These are phyloP conservation scores for Adrianichthys oophorus DNA, from an alignment of 2,797 vertebrate genomes.

Conservation along the genomic window DNA sequence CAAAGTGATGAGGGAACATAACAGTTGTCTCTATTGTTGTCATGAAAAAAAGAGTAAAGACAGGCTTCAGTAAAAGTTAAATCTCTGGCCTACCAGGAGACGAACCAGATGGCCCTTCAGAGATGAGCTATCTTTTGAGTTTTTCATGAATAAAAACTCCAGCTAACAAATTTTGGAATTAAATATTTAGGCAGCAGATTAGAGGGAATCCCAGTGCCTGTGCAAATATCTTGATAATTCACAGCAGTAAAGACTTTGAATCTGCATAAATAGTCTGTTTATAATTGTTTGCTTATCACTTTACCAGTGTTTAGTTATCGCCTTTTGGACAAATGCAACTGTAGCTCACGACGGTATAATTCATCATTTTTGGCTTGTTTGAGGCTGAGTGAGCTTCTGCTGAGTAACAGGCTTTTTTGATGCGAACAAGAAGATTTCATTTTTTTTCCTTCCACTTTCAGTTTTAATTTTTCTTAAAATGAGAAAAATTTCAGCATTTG, in stretches of 20 bases:
- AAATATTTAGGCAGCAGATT: slow-evolving; percentile 1
- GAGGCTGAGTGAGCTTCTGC: too few relatives aligned
- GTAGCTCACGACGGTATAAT: not conserved
- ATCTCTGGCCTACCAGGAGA: not conserved
- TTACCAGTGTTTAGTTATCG: not conserved
- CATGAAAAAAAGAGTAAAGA: not conserved
- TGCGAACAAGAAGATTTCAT: too few relatives aligned
- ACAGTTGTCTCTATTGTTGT: not conserved
- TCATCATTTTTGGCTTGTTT: too few relatives aligned
- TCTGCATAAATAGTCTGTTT: not conserved
- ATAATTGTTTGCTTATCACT: not conserved
- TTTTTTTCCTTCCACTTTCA: too few relatives aligned
- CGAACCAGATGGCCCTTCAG: not conserved
- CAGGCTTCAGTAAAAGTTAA: slow-evolving; percentile 1
- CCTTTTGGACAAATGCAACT: not conserved
- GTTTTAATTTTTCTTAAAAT: too few relatives aligned
- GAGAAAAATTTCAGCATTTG: too few relatives aligned
- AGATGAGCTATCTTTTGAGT: not conserved
- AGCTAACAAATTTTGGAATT: slow-evolving; percentile 3
- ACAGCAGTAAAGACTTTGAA: not conserved
- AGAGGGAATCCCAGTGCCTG: not conserved
- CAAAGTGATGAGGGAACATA: not conserved
- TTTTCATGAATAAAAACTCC: slow-evolving; percentile 1
- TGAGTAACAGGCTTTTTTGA: too few relatives aligned
- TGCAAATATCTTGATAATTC: not conserved